Conservation (phyloP, 2,888 invertebrate species). For the Nematopogon swammerdamellus region DNA sequence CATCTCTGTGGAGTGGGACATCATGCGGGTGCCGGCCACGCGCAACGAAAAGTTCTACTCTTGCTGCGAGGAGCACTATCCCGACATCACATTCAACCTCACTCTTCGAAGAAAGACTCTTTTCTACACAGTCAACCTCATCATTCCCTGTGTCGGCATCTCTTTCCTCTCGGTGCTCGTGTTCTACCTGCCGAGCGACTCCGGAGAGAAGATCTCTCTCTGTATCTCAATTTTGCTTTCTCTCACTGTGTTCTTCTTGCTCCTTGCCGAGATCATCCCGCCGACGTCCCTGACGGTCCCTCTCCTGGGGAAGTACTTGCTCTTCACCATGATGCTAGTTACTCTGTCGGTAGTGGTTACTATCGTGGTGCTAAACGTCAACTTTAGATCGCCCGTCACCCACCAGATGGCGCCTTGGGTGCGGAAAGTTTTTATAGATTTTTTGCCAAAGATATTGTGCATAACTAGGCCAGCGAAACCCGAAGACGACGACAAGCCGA, state of each 20-base stretch:
- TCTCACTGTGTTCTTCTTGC: constrained; percentile 90
- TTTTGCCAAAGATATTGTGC: constrained; percentile 81
- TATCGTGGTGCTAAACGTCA: constrained; percentile 90
- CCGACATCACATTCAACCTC: constrained; percentile 97
- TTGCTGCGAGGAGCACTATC: constrained; percentile 95
- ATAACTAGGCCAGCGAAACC: constrained; percentile 87
- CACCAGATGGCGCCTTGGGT: constrained; percentile 93
- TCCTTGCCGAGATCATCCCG: constrained; percentile 92
- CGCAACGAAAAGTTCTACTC: constrained; percentile 92
- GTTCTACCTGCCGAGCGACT: constrained; percentile 96
- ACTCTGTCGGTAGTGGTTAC: constrained; percentile 91
- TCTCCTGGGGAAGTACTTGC: constrained; percentile 84
- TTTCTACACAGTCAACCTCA: constrained; percentile 96
- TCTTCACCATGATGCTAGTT: constrained; percentile 94
- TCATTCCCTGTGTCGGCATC: constrained; percentile 96
- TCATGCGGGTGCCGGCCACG: constrained; percentile 87
- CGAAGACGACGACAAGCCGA: constrained; percentile 58
- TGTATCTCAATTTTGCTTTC: constrained; percentile 93
- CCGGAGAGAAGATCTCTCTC: constrained; percentile 96
- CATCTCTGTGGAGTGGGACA: constrained; percentile 98
- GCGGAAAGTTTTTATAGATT: constrained; percentile 78
- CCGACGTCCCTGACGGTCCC: constrained; percentile 92
- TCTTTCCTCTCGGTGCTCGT: constrained; percentile 95
- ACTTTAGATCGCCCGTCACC: constrained; percentile 88
- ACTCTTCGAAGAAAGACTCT: constrained; percentile 92